Evolutionary conservation across 2,888 invertebrate species (phyloP).

Genomic region (Lasioglossum calceatum): DNA sequence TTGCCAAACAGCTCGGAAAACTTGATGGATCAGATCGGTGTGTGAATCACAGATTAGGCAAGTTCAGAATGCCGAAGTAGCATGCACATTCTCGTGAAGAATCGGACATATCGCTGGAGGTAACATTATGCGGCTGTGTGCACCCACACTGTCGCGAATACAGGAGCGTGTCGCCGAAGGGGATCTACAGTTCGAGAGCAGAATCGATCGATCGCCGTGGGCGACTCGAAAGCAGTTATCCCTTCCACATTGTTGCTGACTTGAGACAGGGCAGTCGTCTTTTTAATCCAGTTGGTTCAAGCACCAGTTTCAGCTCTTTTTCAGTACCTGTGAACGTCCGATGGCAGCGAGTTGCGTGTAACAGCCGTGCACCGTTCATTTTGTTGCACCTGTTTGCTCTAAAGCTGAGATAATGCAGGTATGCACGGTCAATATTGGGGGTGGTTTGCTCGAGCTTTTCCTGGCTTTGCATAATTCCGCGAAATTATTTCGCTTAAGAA

Average conservation of each 20-base stretch:
- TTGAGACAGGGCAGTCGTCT: background rate
- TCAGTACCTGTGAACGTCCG: background rate
- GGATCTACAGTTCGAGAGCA: background rate
- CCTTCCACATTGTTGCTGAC: background rate
- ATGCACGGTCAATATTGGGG: background rate
- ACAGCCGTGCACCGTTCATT: conserved; percentile 13
- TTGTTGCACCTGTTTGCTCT: conserved; percentile 27
- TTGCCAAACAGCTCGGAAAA: background rate
- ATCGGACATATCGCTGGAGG: background rate
- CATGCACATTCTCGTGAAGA: background rate
- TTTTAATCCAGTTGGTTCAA: background rate
- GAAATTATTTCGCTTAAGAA: background rate
- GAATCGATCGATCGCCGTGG: conserved; percentile 10
- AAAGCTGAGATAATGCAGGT: background rate
- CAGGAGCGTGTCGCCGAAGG: conserved; percentile 10
- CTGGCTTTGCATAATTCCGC: background rate
- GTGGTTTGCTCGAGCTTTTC: background rate
- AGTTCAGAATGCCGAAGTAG: background rate
- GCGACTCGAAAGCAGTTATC: background rate
- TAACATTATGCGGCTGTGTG: background rate
- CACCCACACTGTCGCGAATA: background rate
- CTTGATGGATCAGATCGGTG: background rate
- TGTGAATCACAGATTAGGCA: background rate
- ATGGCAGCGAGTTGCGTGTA: conserved; percentile 12
- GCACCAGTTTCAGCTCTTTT: background rate